Evolutionary conservation across 2,113 vertebrate genomes (phyloP).

Genomic region (Leptobrachium leishanense): DNA sequence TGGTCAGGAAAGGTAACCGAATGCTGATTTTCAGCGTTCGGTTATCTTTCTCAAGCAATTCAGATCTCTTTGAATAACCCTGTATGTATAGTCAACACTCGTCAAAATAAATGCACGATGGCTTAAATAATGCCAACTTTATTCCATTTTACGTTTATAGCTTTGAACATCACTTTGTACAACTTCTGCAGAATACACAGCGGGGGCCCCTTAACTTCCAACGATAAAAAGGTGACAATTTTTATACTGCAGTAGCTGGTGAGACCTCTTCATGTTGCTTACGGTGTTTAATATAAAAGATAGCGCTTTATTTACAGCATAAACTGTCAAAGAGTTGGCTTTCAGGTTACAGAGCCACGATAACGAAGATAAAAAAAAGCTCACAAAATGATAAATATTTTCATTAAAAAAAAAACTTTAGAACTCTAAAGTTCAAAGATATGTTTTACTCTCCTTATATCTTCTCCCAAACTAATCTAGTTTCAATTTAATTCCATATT

Average conservation of each 20-base stretch:
- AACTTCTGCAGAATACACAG: slow-evolving; percentile 26
- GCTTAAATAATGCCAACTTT: slow-evolving; percentile 19
- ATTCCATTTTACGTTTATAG: neutral
- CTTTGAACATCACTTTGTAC: slow-evolving; percentile 13
- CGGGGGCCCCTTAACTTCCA: slow-evolving; percentile 25
- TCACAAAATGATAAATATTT: slow-evolving; percentile 49
- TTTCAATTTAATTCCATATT: slow-evolving; percentile 82
- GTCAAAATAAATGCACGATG: slow-evolving; percentile 3
- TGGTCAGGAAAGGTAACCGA: too few species aligned
- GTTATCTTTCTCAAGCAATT: too few species aligned
- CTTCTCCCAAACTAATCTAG: slow-evolving; percentile 69
- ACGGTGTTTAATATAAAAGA: slow-evolving; percentile 48
- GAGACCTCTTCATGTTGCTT: slow-evolving; percentile 39
- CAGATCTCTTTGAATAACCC: too few species aligned
- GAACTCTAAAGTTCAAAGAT: slow-evolving; percentile 50
- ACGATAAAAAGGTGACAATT: slow-evolving; percentile 48
- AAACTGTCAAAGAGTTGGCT: slow-evolving; percentile 46
- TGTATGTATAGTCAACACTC: too few species aligned
- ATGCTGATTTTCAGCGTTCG: too few species aligned
- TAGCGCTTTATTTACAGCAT: slow-evolving; percentile 45
- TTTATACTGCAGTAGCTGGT: slow-evolving; percentile 42
- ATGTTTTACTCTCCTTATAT: slow-evolving; percentile 49
- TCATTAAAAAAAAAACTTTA: slow-evolving; percentile 48
- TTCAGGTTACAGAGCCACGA: slow-evolving; percentile 42
- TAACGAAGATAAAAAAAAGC: slow-evolving; percentile 49